Conservation (phyloP, 2,797 vertebrate species). For the Fundulus diaphanus region DNA sequence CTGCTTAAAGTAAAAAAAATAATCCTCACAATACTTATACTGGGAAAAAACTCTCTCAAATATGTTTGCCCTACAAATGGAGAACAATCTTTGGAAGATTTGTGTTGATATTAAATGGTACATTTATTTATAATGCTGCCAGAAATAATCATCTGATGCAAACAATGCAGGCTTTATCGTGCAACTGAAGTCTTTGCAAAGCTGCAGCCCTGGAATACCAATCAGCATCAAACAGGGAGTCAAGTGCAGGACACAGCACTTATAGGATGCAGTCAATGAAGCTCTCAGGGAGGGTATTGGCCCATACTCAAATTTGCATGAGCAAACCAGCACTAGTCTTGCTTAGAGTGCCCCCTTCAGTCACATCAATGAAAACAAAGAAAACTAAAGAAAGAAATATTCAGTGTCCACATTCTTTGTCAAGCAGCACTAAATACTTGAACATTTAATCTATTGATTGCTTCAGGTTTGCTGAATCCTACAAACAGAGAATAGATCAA, state of each 20-base stretch:
- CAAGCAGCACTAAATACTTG: neutral
- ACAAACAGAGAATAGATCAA: neutral
- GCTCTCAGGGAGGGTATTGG: slow-evolving; percentile 48
- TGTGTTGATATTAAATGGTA: neutral
- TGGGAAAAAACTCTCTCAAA: neutral
- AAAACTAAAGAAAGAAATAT: slow-evolving; percentile 41
- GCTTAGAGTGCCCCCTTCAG: slow-evolving; percentile 69
- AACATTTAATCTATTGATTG: neutral
- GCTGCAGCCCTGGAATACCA: slow-evolving; percentile 57
- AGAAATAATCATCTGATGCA: slow-evolving; percentile 11
- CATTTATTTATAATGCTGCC: slow-evolving; percentile 3
- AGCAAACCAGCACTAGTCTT: slow-evolving; percentile 31
- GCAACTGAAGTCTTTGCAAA: slow-evolving; percentile 41
- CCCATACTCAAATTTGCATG: slow-evolving; percentile 32
- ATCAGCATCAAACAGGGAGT: slow-evolving; percentile 67
- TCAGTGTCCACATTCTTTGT: neutral
- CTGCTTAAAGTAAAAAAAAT: neutral
- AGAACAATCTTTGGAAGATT: neutral
- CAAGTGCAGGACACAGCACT: slow-evolving; percentile 63
- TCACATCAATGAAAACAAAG: neutral
- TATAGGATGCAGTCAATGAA: slow-evolving; percentile 67
- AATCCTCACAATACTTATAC: neutral
- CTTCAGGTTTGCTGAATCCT: neutral
- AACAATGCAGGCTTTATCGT: slow-evolving; percentile 31
- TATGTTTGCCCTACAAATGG: neutral